These are phyloP conservation scores for Epinotia ramella DNA, from an alignment of 2,888 invertebrate species.

Conservation along the genomic window DNA sequence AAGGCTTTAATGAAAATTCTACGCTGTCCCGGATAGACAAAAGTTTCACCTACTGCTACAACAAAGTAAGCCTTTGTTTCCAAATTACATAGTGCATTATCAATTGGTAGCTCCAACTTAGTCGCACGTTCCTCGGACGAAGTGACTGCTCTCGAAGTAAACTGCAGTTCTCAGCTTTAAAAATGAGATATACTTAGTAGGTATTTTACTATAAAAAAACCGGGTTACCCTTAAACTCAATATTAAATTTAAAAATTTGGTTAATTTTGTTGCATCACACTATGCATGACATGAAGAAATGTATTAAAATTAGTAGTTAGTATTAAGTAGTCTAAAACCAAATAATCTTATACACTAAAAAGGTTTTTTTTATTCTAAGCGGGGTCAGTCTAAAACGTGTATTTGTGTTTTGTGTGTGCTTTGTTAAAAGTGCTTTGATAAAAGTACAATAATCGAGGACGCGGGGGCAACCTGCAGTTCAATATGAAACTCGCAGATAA, in stretches of 20 bases:
- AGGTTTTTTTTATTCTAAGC: neutral
- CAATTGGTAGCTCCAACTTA: constrained; percentile 49
- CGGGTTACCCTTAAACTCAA: no score
- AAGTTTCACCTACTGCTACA: constrained; percentile 60
- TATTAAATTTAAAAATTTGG: no score
- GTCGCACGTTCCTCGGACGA: constrained; percentile 11
- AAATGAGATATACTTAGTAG: neutral
- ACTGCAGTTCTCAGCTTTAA: constrained; percentile 6
- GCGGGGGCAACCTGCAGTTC: constrained; percentile 64
- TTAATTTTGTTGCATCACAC: no score
- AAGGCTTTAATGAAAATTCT: constrained; percentile 81
- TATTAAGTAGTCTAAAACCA: no score
- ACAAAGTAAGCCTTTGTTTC: constrained; percentile 59
- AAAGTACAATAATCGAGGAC: constrained; percentile 38
- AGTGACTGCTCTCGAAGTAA: neutral
- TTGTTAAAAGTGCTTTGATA: constrained; percentile 41
- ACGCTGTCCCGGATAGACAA: constrained; percentile 68
- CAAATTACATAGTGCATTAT: constrained; percentile 56
- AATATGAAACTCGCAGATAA: constrained; percentile 76
- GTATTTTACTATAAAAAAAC: no score
- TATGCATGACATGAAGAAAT: no score
- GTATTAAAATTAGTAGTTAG: no score
- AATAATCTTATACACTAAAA: neutral
- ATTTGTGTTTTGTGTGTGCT: no score
- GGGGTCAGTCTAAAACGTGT: constrained; percentile 4